Conservation (phyloP, 2,113 vertebrate genomes). For the Mastomys coucha region DNA sequence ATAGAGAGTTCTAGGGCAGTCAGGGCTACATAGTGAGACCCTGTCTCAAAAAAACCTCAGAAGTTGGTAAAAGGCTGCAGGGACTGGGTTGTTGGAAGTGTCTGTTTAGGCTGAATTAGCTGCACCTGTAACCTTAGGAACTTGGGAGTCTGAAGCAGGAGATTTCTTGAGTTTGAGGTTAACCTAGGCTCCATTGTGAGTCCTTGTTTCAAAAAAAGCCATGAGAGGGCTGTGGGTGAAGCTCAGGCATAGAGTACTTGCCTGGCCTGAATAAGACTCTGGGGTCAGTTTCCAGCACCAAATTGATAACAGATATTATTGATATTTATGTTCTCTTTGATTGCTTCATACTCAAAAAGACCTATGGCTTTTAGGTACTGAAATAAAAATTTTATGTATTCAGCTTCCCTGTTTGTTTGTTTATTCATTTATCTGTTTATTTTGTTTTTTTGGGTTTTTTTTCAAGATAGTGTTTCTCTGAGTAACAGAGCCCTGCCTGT, state of each 20-base stretch:
- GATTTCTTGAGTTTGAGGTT: neutral
- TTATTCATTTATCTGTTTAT: neutral
- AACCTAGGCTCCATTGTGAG: neutral
- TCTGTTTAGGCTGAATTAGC: neutral
- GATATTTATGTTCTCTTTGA: neutral
- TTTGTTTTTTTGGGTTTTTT: neutral
- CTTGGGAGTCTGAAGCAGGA: neutral
- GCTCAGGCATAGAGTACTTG: neutral
- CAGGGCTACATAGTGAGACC: neutral
- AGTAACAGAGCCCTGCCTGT: neutral
- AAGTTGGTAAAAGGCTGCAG: neutral
- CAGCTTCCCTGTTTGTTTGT: too few relatives aligned
- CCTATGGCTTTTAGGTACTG: neutral
- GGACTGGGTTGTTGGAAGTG: neutral
- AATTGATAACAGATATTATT: neutral
- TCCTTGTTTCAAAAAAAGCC: neutral
- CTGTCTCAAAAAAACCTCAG: neutral
- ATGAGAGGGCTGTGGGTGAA: neutral
- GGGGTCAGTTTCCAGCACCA: neutral
- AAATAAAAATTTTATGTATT: neutral
- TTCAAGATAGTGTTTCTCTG: neutral
- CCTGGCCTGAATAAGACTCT: neutral
- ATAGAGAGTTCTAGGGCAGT: neutral
- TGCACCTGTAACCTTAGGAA: neutral
- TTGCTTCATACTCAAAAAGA: neutral